Base-by-base conservation (phyloP, 2,888 invertebrate species). In the Melanargia galathea region DNA sequence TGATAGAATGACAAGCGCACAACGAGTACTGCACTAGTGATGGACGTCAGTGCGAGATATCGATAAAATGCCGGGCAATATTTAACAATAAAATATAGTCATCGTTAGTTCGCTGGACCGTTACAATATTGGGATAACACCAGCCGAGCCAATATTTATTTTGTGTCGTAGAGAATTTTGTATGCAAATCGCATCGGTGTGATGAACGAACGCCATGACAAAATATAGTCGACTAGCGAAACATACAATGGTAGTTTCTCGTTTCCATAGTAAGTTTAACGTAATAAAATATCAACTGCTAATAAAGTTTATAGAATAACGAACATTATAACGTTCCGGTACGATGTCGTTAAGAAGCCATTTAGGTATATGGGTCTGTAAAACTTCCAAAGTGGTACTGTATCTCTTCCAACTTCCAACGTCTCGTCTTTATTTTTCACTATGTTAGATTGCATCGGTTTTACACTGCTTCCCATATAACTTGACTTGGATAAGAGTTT, bases 11-110 rank as follows among this genome's bases (percentile, higher is more conserved):
- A 68, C 66, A 64, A 61, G 58, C 58, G 59, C 63, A 58, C 59
- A n/a, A 54, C 38, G 62, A 45, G 55, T 46, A 52, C 38, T 56
- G 58, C 24, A 51, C 61, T 64, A 68, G 67, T 74, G 75, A 79
- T 73, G 75, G 73, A 63, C 70, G 69, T 68, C 68, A 70, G 52
- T 65, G 69, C 22, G 71, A 75, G 71, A 76, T 75, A 76, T 75
- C 70, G 70, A 70, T 62, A 67, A 57, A 51, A 57, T 33, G 45
- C 49, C 24, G 61, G 22, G 58, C 56, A 51, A 49, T 38, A 43
- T 51, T 43, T 33, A 30, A 45, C 62, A 20, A 51, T 58, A 52
- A 62, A 57, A 49, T 45, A 62, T 52, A 18, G 51, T 22, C 33
- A 43, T 62, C 57, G 62, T 51, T 57, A 51, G 57, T 52, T 40